phyloP scores from a whole-genome alignment of 2,888 invertebrate species.

The Galerucella calmariensis region DNA sequence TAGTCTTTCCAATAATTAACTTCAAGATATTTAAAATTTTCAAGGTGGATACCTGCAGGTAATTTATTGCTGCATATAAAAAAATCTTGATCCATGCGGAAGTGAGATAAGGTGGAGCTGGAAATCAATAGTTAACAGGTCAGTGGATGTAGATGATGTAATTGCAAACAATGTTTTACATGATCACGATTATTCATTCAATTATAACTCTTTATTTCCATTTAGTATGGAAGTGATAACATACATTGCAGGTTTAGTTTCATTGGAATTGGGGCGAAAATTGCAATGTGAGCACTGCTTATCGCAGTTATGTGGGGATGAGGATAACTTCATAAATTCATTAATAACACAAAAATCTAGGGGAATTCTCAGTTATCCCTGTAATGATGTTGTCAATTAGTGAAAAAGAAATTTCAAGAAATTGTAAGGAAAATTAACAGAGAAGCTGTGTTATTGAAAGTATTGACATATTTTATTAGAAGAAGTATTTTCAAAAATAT shows the following conservation, averaged over 20 bases:
- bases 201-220: slow-evolving; percentile 31
- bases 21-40: no score
- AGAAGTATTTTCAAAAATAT: neutral
- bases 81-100: neutral
- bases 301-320: neutral
- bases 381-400: neutral
- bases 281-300: neutral
- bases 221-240: slow-evolving; percentile 32
- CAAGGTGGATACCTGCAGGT: neutral
- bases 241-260: neutral
- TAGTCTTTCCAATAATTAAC: no score
- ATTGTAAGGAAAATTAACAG: neutral
- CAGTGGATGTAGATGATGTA: slow-evolving; percentile 17
- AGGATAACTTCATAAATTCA: neutral
- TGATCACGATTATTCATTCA: slow-evolving; percentile 20
- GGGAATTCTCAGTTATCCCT: neutral
- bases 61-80: neutral
- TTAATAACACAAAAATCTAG: neutral
- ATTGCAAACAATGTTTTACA: slow-evolving; percentile 21
- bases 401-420: neutral
- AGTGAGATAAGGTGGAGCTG: slow-evolving; percentile 17
- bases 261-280: neutral
- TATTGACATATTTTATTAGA: neutral
- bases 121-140: slow-evolving; percentile 27
- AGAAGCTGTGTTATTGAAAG: neutral